These are phyloP conservation scores for Tapirus terrestris DNA, from an alignment of 2,113 vertebrate species.

Conservation along the genomic window DNA sequence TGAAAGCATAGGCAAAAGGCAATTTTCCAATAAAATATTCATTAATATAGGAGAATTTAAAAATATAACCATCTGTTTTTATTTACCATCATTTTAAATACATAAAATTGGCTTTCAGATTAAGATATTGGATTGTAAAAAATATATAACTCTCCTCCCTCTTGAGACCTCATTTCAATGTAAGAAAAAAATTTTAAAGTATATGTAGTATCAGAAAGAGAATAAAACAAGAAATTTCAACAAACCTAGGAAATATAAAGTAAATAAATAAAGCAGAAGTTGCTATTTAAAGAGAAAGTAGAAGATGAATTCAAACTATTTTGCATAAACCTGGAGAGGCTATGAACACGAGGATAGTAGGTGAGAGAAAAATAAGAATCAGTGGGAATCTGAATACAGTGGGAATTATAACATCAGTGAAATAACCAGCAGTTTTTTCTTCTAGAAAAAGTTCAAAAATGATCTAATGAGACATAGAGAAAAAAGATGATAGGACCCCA, in stretches of 20 bases:
- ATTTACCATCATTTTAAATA: neutral
- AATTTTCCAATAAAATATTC: neutral
- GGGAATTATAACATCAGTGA: neutral
- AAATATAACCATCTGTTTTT: neutral
- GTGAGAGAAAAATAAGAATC: neutral
- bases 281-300: neutral
- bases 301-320: neutral
- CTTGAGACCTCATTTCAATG: neutral
- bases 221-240: neutral
- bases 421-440: neutral
- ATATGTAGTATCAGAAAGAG: neutral
- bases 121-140: neutral
- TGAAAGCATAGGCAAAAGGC: neutral
- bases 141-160: neutral
- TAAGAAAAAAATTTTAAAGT: neutral
- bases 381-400: neutral
- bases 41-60: neutral
- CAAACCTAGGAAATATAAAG: neutral
- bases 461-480: neutral
- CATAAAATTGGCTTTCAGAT: neutral
- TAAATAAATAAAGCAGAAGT: conserved; percentile 2
- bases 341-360: neutral
- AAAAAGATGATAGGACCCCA: neutral
- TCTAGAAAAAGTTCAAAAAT: neutral
- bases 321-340: neutral